A percentile compares a stretch with the other conserved stretches of the same genome.
These are phyloP conservation scores for Dicaeum eximium DNA, from an alignment of 2,113 vertebrate genomes.

Conservation along the genomic window DNA sequence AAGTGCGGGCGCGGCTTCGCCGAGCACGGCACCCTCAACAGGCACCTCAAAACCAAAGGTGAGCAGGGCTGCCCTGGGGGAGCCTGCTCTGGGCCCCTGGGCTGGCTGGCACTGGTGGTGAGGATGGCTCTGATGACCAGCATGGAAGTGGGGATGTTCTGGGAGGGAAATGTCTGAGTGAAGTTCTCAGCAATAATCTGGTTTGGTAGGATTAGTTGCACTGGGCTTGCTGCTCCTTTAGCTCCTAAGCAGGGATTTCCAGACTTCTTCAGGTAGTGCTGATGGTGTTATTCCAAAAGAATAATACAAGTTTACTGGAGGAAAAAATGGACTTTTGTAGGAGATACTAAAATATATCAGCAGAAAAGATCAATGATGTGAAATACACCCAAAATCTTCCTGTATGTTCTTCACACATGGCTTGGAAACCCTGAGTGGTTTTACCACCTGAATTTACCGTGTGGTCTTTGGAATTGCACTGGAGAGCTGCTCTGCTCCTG, in stretches of 20 bases:
- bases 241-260: not conserved
- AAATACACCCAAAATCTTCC: not conserved
- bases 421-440: not conserved
- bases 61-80: not conserved
- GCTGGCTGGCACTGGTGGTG: not conserved
- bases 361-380: not conserved
- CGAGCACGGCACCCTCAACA: conserved; percentile 93
- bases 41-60: conserved; percentile 96
- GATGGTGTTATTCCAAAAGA: not conserved
- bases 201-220: not conserved
- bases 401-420: rapidly evolving
- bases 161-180: not conserved
- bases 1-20: conserved; percentile 91
- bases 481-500: not conserved
- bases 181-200: not conserved
- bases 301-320: not conserved
- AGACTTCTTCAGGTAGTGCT: not conserved
- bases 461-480: not conserved
- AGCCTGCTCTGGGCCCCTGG: not conserved
- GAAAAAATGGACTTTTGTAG: not conserved
- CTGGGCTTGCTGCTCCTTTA: not conserved
- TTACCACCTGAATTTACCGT: not conserved
- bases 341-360: not conserved
- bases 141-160: not conserved
- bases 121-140: not conserved